Evolutionary conservation across 2,797 vertebrate genomes (phyloP).

Genomic region (Sebastes aleutianus): DNA sequence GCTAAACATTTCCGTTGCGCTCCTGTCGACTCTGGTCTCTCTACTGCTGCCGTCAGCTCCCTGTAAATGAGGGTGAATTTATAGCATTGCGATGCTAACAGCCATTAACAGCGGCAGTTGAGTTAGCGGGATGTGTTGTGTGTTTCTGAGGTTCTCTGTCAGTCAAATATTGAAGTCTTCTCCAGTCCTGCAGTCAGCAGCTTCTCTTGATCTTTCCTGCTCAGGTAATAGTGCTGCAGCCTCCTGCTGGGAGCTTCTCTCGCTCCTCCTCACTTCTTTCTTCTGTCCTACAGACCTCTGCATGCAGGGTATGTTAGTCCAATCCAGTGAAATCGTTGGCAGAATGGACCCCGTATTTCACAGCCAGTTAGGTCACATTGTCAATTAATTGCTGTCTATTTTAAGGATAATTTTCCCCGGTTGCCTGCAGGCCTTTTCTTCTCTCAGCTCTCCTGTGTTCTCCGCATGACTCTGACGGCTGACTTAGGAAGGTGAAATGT

Average conservation of each 20-base stretch:
- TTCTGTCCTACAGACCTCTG: background rate
- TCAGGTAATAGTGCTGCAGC: background rate
- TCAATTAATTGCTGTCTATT: constrained; percentile 2
- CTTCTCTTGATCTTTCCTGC: background rate
- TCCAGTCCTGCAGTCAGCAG: background rate
- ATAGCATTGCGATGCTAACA: background rate
- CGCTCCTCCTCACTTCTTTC: background rate
- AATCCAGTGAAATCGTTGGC: background rate
- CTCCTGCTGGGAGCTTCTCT: background rate
- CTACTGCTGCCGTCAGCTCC: background rate
- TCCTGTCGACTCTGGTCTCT: background rate
- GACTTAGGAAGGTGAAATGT: constrained; percentile 2
- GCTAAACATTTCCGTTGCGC: background rate
- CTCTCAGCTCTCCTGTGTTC: background rate
- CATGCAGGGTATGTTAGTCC: background rate
- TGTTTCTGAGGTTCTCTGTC: background rate
- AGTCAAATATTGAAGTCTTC: constrained; percentile 8
- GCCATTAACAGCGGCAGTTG: background rate
- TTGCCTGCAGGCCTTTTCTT: background rate
- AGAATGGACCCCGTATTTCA: constrained; percentile 1
- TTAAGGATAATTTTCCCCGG: background rate
- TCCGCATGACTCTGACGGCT: background rate
- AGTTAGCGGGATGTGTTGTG: background rate
- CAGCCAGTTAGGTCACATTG: constrained; percentile 4
- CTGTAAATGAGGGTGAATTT: background rate